phyloP scores from a whole-genome alignment of 2,797 vertebrate genomes.

The Diplodus puntazzo region DNA sequence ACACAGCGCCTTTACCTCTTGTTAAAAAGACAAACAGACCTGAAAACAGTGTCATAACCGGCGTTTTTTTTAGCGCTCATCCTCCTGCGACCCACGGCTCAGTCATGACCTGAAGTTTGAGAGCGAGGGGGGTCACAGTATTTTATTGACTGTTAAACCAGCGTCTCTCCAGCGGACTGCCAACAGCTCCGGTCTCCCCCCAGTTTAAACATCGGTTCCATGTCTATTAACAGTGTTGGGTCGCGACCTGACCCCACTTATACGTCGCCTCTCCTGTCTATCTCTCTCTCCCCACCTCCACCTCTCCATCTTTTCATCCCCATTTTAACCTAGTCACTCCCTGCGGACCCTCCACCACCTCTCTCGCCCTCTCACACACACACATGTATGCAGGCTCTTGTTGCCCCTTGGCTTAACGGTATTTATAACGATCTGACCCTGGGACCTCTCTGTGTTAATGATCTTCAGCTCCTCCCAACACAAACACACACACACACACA shows the following conservation, averaged over 20 bases:
- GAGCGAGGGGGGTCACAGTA: conserved; percentile 10
- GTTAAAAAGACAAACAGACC: conserved; percentile 14
- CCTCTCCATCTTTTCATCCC: conserved; percentile 61
- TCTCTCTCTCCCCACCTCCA: conserved; percentile 28
- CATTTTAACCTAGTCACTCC: conserved; percentile 72
- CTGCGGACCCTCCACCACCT: conserved; percentile 49
- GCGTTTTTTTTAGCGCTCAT: conserved; percentile 22
- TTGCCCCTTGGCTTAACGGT: conserved; percentile 72
- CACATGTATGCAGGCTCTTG: conserved; percentile 44
- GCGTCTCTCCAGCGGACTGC: conserved; percentile 22
- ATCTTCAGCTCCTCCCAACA: conserved; percentile 65
- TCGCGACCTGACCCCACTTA: conserved; percentile 83
- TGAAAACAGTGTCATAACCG: conserved; percentile 22
- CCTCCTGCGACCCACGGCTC: conserved; percentile 24
- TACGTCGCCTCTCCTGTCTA: conserved; percentile 69
- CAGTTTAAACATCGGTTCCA: conserved; percentile 78
- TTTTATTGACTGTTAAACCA: conserved; percentile 67
- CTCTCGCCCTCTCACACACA: conserved; percentile 3
- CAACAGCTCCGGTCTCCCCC: conserved; percentile 44
- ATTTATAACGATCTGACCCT: conserved; percentile 83
- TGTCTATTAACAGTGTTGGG: conserved; percentile 80
- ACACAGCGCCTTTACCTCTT: conserved; percentile 13
- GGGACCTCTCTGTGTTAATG: conserved; percentile 77
- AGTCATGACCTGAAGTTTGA: conserved; percentile 50
- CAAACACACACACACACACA: conserved; percentile 49